Evolutionary conservation across 1,140 invertebrate species (phyloP).

Genomic region (Muscidifurax raptorellus): DNA sequence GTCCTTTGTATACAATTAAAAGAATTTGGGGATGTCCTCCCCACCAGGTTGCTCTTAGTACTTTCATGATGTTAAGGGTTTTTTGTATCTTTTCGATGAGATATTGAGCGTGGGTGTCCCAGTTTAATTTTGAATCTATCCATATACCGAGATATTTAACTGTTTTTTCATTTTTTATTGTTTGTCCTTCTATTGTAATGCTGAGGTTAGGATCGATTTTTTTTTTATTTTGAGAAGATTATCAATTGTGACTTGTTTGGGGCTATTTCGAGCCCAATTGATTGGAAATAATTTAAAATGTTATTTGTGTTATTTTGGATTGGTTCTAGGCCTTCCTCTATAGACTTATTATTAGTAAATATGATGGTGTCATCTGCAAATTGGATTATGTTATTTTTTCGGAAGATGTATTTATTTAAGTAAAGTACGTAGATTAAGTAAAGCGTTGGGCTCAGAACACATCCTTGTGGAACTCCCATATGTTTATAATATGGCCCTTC

Average conservation of each 20-base stretch:
- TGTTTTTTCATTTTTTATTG: constrained; percentile 31
- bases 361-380: too few relatives aligned
- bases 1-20: constrained; percentile 47
- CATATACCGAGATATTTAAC: constrained; percentile 51
- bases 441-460: constrained; percentile 20
- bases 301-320: constrained; percentile 23
- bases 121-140: constrained; percentile 46
- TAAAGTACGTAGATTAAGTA: too few relatives aligned
- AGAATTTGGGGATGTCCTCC: constrained; percentile 49
- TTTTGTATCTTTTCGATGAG: constrained; percentile 30
- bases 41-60: constrained; percentile 47
- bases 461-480: constrained; percentile 44
- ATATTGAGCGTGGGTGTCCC: constrained; percentile 45
- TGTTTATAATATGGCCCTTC: background rate
- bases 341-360: too few relatives aligned
- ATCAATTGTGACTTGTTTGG: constrained; percentile 19
- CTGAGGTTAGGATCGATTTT: too few relatives aligned
- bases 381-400: too few relatives aligned
- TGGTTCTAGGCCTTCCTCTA: constrained; percentile 17
- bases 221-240: background rate
- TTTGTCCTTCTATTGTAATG: too few relatives aligned
- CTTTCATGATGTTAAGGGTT: constrained; percentile 42
- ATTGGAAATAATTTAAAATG: background rate
- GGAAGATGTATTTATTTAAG: too few relatives aligned
- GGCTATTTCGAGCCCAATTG: constrained; percentile 24